Percentiles rank a stretch among this genome's conserved stretches.
These are phyloP conservation scores for Heteractis magnifica DNA, from an alignment of 92 coral and sea anemone species.

Conservation along the genomic window DNA sequence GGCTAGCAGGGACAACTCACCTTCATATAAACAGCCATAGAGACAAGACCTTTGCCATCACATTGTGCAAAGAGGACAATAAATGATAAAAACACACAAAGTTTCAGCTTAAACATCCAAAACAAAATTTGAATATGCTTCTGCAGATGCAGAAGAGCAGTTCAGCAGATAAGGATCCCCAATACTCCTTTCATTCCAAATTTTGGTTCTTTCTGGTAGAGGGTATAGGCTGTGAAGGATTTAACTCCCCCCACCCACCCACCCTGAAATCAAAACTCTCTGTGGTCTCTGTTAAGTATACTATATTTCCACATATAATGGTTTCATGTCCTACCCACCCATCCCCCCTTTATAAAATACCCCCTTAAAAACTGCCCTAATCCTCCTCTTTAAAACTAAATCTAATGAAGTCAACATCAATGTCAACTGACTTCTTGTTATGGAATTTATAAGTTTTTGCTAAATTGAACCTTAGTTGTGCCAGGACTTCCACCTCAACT, in stretches of 20 bases:
- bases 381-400: slow-evolving; percentile 19
- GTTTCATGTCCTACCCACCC: too few species aligned
- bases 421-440: slow-evolving; percentile 82
- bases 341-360: not conserved
- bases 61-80: not conserved
- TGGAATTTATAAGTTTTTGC: slow-evolving; percentile 89
- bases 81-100: not conserved
- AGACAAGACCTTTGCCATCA: not conserved
- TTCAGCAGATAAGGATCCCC: too few species aligned
- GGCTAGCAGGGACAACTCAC: too few species aligned
- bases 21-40: too few species aligned
- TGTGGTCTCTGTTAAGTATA: too few species aligned
- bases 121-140: not conserved
- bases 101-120: not conserved
- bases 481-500: slow-evolving; percentile 80
- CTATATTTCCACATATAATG: too few species aligned
- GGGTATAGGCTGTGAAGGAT: too few species aligned
- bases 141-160: not conserved
- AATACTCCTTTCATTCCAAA: too few species aligned
- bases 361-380: not conserved
- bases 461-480: slow-evolving; percentile 85
- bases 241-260: too few species aligned
- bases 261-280: too few species aligned
- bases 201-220: too few species aligned
- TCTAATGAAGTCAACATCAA: slow-evolving; percentile 89